Percentiles rank a stretch among this genome's conserved stretches.
These are phyloP conservation scores for Aphelocoma coerulescens DNA, from an alignment of 2,113 vertebrate genomes.

Conservation along the genomic window DNA sequence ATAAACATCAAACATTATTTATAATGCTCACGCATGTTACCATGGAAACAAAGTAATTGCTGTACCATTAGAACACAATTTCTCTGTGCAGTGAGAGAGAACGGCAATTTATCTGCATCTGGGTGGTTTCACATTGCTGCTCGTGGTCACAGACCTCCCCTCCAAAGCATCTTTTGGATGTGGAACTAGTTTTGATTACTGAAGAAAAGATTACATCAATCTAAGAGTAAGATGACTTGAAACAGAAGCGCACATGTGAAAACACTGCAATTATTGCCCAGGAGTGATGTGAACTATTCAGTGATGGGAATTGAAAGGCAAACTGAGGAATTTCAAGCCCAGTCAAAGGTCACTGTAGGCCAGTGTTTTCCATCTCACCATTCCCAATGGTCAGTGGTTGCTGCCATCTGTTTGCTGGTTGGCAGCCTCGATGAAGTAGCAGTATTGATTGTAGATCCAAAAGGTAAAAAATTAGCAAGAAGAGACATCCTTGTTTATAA, in stretches of 20 bases:
- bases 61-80: neutral
- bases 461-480: neutral
- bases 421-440: neutral
- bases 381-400: neutral
- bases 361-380: neutral
- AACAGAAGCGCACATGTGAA: neutral
- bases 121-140: neutral
- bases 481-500: neutral
- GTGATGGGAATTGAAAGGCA: neutral
- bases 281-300: neutral
- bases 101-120: conserved; percentile 21
- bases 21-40: neutral
- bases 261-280: neutral
- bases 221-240: neutral
- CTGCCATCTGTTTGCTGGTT: neutral
- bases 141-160: neutral
- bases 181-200: neutral
- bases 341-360: neutral
- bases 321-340: neutral
- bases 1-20: conserved; percentile 38
- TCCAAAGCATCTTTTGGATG: neutral
- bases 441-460: neutral
- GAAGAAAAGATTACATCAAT: neutral
- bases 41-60: conserved; percentile 51
- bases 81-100: neutral